Evolutionary conservation across 2,888 invertebrate species (phyloP), one percentile per base, ranked within the genome.

Genomic region (Hirtodrosophila alboralis): DNA sequence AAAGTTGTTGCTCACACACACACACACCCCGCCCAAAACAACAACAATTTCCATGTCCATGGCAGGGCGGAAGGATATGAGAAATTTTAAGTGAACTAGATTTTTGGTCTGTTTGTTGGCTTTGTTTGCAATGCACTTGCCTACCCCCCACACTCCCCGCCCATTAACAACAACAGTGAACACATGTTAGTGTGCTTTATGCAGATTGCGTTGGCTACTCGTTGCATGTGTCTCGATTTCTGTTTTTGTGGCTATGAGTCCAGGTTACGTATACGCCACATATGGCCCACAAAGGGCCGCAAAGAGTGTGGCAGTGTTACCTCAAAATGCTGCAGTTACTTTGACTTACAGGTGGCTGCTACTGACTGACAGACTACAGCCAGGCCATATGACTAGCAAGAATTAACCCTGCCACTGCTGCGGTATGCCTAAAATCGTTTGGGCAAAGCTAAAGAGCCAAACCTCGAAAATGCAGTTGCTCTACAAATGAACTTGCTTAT

Each of bases 71-170:
- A 80, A 86, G 79, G 79, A 80, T 80, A 86, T 76, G 86, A 59
- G 84, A 86, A 79, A 86, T 86, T 86, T 80, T 84, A 80, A 80
- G 79, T 80, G 84, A 80, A 84, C 86, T 80, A 76, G 64, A 80
- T 84, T 80, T 84, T 84, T 71, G 81, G 77, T 70, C 71, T 70
- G 75, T 65, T 70, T 75, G 72, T 60, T 72, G 72, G 71, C 53
- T 61, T 75, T 75, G 75, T 58, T 72, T 70, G 65, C 40, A 36
- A 58, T 61, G 53, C 43, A 63, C 31, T 40, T 58, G 68, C 52
- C 58, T 51, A 40, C 51, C n/a, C n/a, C n/a, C n/a, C n/a, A n/a
- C n/a, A n/a, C n/a, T n/a, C n/a, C n/a, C n/a, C 49, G 45, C 63
- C 47, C 56, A 70, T 66, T 72, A 72, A 53, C 52, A 72, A 61